Evolutionary conservation across 1,140 invertebrate genomes (phyloP).

Genomic region (Pantala flavescens): DNA sequence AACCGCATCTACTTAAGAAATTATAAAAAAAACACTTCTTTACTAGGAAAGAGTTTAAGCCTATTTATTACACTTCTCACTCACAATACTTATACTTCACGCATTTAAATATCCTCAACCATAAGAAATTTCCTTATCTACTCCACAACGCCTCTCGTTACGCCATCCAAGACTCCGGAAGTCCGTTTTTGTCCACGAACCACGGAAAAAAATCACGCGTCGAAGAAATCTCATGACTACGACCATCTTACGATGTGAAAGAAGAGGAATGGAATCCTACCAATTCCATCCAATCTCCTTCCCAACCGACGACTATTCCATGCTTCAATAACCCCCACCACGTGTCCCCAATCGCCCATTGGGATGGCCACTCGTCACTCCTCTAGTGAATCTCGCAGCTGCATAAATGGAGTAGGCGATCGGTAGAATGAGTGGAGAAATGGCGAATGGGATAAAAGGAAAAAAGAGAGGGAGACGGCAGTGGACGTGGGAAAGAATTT

Average conservation of each 20-base stretch:
- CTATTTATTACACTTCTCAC: no score
- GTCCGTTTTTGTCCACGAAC: no score
- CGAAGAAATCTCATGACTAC: not conserved
- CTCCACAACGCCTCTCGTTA: no score
- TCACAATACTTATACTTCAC: no score
- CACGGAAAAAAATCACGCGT: no score
- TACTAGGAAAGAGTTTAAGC: no score
- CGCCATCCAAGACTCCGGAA: no score
- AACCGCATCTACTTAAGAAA: no score
- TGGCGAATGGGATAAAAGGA: not conserved
- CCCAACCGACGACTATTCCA: not conserved
- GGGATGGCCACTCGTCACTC: not conserved
- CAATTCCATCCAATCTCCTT: constrained; percentile 5
- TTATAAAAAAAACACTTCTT: no score
- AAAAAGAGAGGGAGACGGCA: not conserved
- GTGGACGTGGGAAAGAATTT: not conserved
- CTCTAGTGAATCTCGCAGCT: not conserved
- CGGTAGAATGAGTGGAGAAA: not conserved
- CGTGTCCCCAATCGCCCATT: not conserved
- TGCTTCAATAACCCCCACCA: not conserved
- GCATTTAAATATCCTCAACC: no score
- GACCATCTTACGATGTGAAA: not conserved
- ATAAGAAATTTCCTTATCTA: no score
- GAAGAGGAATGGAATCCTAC: not conserved
- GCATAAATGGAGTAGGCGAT: not conserved